A percentile compares a stretch with the other conserved stretches of the same genome.
phyloP scores from a whole-genome alignment of 92 coral and sea anemone genomes.

The Chrysogorgia sp. region DNA sequence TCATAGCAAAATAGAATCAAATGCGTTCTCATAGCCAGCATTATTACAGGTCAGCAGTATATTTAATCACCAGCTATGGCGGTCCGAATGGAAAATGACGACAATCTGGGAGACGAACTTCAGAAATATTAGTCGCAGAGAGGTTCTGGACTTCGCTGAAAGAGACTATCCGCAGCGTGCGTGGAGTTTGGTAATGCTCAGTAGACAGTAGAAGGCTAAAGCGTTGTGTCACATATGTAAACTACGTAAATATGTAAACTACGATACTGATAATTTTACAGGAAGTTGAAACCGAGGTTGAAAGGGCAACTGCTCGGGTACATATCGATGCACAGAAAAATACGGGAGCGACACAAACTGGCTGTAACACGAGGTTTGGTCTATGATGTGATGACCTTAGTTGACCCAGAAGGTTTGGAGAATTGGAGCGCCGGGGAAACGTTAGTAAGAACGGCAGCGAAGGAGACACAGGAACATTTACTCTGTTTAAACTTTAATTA shows the following conservation, averaged over 20 bases:
- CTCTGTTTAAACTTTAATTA: too few relatives aligned
- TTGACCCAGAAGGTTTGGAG: constrained; percentile 37
- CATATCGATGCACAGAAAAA: constrained; percentile 39
- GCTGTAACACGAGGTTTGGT: constrained; percentile 31
- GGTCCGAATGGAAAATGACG: constrained; percentile 26
- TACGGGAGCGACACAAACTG: constrained; percentile 32
- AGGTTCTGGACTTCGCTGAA: constrained; percentile 31
- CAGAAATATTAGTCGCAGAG: constrained; percentile 37
- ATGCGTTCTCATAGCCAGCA: too few relatives aligned
- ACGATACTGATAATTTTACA: constrained; percentile 11
- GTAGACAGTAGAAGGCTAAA: constrained; percentile 36
- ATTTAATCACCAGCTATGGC: too few relatives aligned
- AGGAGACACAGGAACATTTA: too few relatives aligned
- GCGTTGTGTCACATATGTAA: constrained; percentile 28
- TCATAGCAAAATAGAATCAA: too few relatives aligned
- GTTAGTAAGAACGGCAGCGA: constrained; percentile 1
- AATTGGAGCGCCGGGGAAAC: constrained; percentile 25
- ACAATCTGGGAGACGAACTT: constrained; percentile 31
- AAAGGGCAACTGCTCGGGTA: constrained; percentile 42
- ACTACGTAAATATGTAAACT: constrained; percentile 36
- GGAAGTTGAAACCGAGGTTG: too few relatives aligned
- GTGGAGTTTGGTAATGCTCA: constrained; percentile 42
- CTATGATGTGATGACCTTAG: constrained; percentile 30
- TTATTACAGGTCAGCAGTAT: too few relatives aligned
- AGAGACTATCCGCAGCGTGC: constrained; percentile 50